Evolutionary conservation across 1,140 invertebrate species (phyloP).

Genomic region (Battus philenor): DNA sequence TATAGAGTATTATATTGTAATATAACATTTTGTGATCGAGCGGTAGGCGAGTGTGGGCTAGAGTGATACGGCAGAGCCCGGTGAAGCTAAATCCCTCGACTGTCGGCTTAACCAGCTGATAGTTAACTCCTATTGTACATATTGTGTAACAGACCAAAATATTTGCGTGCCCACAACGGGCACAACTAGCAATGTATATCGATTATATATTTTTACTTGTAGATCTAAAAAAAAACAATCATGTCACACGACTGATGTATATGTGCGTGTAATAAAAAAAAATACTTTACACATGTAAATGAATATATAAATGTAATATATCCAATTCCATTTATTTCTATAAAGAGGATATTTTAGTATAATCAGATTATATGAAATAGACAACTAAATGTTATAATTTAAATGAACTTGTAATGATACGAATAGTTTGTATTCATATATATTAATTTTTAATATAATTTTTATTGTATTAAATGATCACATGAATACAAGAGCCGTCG

Average conservation of each 20-base stretch:
- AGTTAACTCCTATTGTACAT: conserved; percentile 10
- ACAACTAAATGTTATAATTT: background rate
- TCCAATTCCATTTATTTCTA: conserved; percentile 12
- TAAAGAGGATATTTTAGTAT: conserved; percentile 15
- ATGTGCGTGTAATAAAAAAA: conserved; percentile 1
- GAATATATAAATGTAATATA: conserved; percentile 11
- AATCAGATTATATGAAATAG: conserved; percentile 7
- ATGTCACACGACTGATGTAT: conserved; percentile 7
- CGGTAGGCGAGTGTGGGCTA: too few species aligned
- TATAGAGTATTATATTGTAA: too few species aligned
- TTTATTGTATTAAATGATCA: background rate
- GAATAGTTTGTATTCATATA: background rate
- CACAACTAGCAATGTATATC: conserved; percentile 1
- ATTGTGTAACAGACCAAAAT: conserved; percentile 15
- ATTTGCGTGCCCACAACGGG: too few species aligned
- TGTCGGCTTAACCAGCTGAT: background rate
- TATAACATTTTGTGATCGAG: too few species aligned
- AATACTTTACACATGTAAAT: background rate
- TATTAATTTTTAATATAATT: background rate
- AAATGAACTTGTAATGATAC: background rate
- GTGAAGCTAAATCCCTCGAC: too few species aligned
- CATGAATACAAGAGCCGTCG: conserved; percentile 6
- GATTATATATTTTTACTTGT: conserved; percentile 1
- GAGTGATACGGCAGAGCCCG: too few species aligned
- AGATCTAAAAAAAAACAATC: conserved; percentile 1